phyloP scores from a whole-genome alignment of 2,888 invertebrate genomes.

The Drosophila parthenogenetica region DNA sequence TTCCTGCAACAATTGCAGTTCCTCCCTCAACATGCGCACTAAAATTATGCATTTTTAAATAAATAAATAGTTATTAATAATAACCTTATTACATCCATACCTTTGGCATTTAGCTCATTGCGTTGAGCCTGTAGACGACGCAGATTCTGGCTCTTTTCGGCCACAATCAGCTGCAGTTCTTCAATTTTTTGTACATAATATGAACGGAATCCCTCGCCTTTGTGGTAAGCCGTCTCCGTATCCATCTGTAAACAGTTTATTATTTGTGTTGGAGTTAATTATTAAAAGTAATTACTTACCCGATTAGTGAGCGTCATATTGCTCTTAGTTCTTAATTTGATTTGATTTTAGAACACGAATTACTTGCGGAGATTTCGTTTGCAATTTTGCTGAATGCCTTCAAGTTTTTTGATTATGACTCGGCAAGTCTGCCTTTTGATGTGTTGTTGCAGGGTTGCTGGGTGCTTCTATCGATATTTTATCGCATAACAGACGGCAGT shows the following conservation, averaged over 20 bases:
- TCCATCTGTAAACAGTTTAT: conserved; percentile 78
- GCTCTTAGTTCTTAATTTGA: conserved; percentile 7
- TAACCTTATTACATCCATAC: conserved; percentile 84
- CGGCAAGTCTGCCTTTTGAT: conserved; percentile 46
- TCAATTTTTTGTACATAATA: conserved; percentile 99
- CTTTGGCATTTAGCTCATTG: conserved; percentile 99
- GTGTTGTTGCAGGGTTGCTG: conserved; percentile 11
- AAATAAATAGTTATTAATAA: too few species aligned
- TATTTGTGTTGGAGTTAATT: background rate
- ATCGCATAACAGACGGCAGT: background rate
- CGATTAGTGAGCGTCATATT: conserved; percentile 82
- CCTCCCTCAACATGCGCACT: conserved; percentile 99
- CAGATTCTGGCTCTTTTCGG: conserved; percentile 99
- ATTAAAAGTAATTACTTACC: conserved; percentile 55
- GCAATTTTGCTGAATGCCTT: conserved; percentile 1
- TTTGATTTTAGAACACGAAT: conserved; percentile 1
- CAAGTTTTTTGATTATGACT: conserved; percentile 47
- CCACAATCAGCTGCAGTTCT: conserved; percentile 96
- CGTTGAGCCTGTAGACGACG: conserved; percentile 98
- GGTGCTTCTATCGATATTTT: conserved; percentile 18
- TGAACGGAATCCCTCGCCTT: conserved; percentile 94
- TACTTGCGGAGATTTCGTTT: background rate
- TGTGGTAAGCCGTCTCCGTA: conserved; percentile 77
- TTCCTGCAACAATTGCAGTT: conserved; percentile 97
- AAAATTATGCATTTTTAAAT: conserved; percentile 56